phyloP scores from a whole-genome alignment of 2,113 vertebrate species.

The Anarhynchus alexandrinus region DNA sequence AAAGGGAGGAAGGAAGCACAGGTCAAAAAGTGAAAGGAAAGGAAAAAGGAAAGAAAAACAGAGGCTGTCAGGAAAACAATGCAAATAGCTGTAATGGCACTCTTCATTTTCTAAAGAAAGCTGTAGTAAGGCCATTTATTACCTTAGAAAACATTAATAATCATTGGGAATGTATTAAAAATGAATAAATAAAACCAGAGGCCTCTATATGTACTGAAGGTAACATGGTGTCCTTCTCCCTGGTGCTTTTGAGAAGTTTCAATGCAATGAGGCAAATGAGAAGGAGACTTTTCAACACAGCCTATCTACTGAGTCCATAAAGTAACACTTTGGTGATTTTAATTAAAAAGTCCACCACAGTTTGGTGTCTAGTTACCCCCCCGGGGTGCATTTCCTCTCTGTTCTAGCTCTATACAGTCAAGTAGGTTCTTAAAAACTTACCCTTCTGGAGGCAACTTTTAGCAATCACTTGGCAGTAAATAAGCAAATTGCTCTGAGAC shows the following conservation, averaged over 20 bases:
- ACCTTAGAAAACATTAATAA: background rate
- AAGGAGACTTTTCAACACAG: background rate
- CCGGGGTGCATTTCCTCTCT: background rate
- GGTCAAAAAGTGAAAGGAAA: background rate
- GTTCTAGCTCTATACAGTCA: background rate
- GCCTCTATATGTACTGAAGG: background rate
- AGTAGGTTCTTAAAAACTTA: background rate
- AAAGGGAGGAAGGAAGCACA: conserved; percentile 19
- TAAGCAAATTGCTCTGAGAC: background rate
- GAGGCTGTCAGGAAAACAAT: background rate
- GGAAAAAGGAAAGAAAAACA: background rate
- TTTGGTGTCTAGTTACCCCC: background rate
- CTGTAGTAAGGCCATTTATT: background rate
- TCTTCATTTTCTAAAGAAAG: background rate
- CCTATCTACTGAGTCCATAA: background rate
- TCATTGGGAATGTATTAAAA: background rate
- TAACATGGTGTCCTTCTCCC: background rate
- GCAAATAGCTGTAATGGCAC: background rate
- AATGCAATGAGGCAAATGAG: background rate
- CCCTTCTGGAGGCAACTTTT: background rate
- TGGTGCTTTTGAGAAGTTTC: background rate
- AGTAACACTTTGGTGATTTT: background rate
- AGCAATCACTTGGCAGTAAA: background rate
- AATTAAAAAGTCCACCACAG: background rate
- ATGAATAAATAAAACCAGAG: background rate